Base-by-base conservation (phyloP, 2,797 vertebrate species). In the Cygnus olor region DNA sequence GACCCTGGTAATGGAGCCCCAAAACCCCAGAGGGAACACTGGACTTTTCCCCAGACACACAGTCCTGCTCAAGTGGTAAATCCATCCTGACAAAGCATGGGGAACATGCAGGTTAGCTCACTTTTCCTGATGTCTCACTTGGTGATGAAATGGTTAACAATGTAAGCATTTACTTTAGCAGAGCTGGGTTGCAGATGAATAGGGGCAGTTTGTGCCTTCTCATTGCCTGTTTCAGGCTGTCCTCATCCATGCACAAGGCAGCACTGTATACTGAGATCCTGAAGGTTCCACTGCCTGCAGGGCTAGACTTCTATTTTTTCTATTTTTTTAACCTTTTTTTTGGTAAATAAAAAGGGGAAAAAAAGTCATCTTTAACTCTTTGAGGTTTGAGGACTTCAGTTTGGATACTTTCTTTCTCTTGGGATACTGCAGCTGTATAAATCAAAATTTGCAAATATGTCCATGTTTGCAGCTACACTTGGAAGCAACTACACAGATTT, bases 161-260 rank as follows among this genome's bases (percentile, higher is more conserved):
- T 11, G 28, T 24, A 70, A 82, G 32, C 63, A 61, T 86, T 93
- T 90, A 54, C 40, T 56, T 22, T 53, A 60, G 38, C 64, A 90
- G 88, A 64, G 91, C 66, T 56, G 78, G 69, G 61, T 90, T 94
- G 90, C 47, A 54, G n/a, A 95, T 95, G 94, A 97, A 97, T 91
- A 87, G 57, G 44, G 56, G 77, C 68, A 89, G 86, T 96, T 80
- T 94, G 77, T 96, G 89, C 63, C 69, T 93, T 80, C 82, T 87
- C 88, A 88, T 53, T 74, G 92, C 72, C 36, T 80, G 34, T 84
- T 90, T 84, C 78, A 84, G 54, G 34, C 80, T 89, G 38, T 76
- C 66, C 71, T 94, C 58, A 58, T 79, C 77, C 84, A 69, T 64
- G 61, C 84, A 96, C 89, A 96, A 95, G 94, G 93, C 95, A 91